Conservation (phyloP, 2,888 invertebrate genomes). For the Pyrgus malvae region DNA sequence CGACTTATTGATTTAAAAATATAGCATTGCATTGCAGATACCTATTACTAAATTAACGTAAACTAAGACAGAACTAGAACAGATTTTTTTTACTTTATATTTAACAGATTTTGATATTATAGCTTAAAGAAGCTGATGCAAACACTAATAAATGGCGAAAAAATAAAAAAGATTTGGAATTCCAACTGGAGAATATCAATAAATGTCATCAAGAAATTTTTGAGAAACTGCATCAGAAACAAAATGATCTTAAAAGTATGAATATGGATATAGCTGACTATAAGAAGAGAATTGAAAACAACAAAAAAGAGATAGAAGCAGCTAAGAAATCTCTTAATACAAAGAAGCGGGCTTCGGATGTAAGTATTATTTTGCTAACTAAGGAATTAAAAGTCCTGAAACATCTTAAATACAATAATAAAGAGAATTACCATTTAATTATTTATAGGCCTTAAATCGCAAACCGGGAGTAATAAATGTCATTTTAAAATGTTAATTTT, state of each 20-base stretch:
- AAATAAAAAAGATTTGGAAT: conserved; percentile 61
- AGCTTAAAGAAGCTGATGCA: conserved; percentile 57
- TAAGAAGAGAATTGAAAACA: conserved; percentile 49
- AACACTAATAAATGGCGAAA: conserved; percentile 62
- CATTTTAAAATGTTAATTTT: neutral
- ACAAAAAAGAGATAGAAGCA: conserved; percentile 45
- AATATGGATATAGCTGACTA: conserved; percentile 53
- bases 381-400: too few relatives aligned
- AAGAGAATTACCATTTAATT: too few relatives aligned
- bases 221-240: conserved; percentile 55
- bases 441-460: too few relatives aligned
- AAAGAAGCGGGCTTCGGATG: conserved; percentile 55
- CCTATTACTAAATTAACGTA: too few relatives aligned
- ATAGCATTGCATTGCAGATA: too few relatives aligned
- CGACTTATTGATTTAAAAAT: too few relatives aligned
- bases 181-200: conserved; percentile 47
- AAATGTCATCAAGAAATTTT: conserved; percentile 52
- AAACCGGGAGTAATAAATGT: too few relatives aligned
- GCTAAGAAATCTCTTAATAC: conserved; percentile 41
- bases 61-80: too few relatives aligned
- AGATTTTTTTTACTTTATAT: neutral
- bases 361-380: conserved; percentile 44
- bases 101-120: conserved; percentile 31
- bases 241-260: conserved; percentile 55
- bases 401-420: too few relatives aligned